Percentiles rank a stretch among this genome's conserved stretches.
Conservation (phyloP, 1,140 invertebrate genomes). For the Bombus soroeensis region DNA sequence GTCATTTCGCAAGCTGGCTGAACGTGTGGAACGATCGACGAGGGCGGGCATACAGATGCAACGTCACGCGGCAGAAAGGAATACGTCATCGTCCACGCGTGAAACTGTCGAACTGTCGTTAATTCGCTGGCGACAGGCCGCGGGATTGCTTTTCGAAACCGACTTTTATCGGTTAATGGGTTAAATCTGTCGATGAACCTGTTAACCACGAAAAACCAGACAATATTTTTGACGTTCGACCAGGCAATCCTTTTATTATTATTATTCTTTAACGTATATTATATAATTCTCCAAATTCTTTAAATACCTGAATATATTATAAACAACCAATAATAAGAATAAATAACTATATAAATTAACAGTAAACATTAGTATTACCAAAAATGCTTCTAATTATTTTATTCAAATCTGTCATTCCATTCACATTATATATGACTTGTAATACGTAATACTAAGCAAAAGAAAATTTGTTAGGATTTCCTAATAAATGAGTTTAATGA, state of each 20-base stretch:
- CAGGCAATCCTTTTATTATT: too few species aligned
- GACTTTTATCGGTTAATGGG: background rate
- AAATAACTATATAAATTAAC: too few species aligned
- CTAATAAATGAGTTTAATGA: too few species aligned
- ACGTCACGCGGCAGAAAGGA: slow-evolving; percentile 52
- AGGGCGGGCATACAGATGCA: slow-evolving; percentile 44
- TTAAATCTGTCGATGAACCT: background rate
- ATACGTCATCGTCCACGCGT: slow-evolving; percentile 44
- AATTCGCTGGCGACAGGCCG: background rate
- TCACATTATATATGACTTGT: too few species aligned
- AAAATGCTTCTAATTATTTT: too few species aligned
- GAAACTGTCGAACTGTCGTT: slow-evolving; percentile 22
- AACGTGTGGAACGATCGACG: slow-evolving; percentile 47
- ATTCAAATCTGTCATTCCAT: too few species aligned
- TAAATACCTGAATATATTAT: too few species aligned
- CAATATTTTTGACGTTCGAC: background rate
- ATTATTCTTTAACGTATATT: too few species aligned
- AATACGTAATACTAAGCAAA: too few species aligned
- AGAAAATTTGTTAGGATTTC: background rate
- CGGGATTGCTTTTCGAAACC: background rate
- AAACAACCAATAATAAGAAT: too few species aligned
- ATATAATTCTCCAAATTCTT: too few species aligned
- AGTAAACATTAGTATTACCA: too few species aligned
- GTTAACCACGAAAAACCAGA: background rate
- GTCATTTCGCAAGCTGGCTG: slow-evolving; percentile 65